Evolutionary conservation across 2,113 vertebrate species (phyloP).

Genomic region (Poeciliopsis occidentalis): DNA sequence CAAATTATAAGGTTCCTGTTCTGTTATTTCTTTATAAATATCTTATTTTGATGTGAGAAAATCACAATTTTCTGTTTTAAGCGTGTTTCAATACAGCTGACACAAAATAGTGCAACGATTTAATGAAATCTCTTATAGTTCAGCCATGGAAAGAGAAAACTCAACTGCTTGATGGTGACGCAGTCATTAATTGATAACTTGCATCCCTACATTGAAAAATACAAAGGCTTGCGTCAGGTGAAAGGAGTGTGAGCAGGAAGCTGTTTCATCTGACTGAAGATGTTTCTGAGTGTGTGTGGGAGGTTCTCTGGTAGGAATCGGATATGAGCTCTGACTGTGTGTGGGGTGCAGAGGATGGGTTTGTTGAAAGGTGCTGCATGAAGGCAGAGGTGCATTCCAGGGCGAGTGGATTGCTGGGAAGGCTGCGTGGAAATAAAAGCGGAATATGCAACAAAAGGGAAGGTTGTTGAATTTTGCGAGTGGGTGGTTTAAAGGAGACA

Average conservation of each 20-base stretch:
- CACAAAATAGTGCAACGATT: too few relatives aligned
- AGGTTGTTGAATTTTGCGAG: conserved; percentile 15
- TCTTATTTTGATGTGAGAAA: too few relatives aligned
- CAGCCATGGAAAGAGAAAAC: too few relatives aligned
- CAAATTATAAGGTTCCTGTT: too few relatives aligned
- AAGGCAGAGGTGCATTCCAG: conserved; percentile 25
- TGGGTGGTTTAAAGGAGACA: conserved; percentile 40
- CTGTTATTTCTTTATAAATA: too few relatives aligned
- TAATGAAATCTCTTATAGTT: too few relatives aligned
- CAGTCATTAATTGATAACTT: too few relatives aligned
- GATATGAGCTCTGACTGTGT: conserved; percentile 22
- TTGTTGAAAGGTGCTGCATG: conserved; percentile 32
- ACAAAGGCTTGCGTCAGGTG: conserved; percentile 41
- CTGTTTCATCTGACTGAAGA: conserved; percentile 23
- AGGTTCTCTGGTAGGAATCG: conserved; percentile 33
- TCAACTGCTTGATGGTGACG: too few relatives aligned
- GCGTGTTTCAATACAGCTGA: too few relatives aligned
- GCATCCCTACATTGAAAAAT: neutral
- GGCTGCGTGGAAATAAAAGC: conserved; percentile 28
- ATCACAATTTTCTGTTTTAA: too few relatives aligned
- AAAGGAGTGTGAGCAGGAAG: conserved; percentile 26
- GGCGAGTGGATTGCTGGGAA: conserved; percentile 37
- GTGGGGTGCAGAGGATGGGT: conserved; percentile 16
- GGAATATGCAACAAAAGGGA: conserved; percentile 32
- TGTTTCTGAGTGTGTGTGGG: conserved; percentile 28